Base-by-base conservation (phyloP, 2,888 invertebrate genomes). In the Pandemis cinnamomeana region DNA sequence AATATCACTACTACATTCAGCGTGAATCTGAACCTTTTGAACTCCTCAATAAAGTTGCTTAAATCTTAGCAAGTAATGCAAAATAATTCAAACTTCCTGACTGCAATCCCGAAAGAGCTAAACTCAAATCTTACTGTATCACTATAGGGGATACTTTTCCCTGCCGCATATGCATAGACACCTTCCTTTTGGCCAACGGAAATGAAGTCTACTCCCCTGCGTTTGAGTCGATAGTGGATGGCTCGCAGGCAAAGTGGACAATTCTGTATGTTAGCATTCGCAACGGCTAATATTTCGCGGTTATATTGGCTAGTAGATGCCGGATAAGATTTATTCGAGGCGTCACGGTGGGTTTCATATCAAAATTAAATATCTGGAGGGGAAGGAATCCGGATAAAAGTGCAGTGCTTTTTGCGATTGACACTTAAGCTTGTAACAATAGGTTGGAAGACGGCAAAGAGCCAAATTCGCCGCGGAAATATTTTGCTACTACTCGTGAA, bases 331-430 rank as follows among this genome's bases (percentile, higher is more conserved):
- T 92, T 93, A 93, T 92, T 89, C 85, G 79, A 78, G 80, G 77
- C 82, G 88, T 90, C 91, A 90, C 86, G 90, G 89, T 83, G 87
- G 87, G 85, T 90, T 86, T 86, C 88, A 87, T 93, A 93, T 93
- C 93, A 92, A 92, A 92, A 93, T 92, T 93, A 93, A 92, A 93
- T 92, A 92, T 93, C 92, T 89, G 62, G 76, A 67, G 81, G 84
- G 78, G 78, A 77, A 75, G 75, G 82, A 83, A 83, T 83, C 81
- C 82, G 80, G 78, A 80, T 79, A 81, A 80, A 80, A 82, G 85
- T 86, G 80, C 81, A 74, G 82, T 82, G 53, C 36, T 46, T 46
- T 55, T 66, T 5, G 67, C 46, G 67, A 71, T 71, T 74, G 74
- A 74, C 66, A 74, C 70, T 72, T 72, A 41, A 64, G 61, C 27